phyloP scores from a whole-genome alignment of 2,888 invertebrate genomes.

The Portevinia maculata region DNA sequence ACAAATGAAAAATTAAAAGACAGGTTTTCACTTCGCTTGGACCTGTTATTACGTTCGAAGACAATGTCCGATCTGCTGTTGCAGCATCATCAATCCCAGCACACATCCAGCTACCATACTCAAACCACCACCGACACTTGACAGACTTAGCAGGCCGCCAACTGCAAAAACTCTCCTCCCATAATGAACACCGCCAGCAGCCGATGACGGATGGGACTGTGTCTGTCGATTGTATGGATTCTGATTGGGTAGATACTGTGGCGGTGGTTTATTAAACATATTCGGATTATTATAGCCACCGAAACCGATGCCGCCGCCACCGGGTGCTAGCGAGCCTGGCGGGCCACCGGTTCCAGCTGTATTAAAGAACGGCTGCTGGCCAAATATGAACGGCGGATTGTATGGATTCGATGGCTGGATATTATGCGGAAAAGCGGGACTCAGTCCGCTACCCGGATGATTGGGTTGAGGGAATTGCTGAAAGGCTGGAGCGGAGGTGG shows the following conservation, averaged over 20 bases:
- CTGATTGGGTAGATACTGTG: conserved; percentile 81
- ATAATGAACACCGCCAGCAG: conserved; percentile 71
- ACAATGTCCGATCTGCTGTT: conserved; percentile 54
- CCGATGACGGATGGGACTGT: conserved; percentile 80
- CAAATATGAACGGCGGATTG: conserved; percentile 82
- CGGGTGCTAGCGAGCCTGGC: conserved; percentile 79
- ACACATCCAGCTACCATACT: conserved; percentile 63
- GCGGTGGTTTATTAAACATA: conserved; percentile 82
- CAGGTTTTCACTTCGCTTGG: conserved; percentile 13
- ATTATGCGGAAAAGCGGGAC: conserved; percentile 80
- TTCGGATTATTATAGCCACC: conserved; percentile 81
- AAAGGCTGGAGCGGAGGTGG: conserved; percentile 81
- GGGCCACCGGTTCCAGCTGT: conserved; percentile 81
- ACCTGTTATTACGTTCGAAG: conserved; percentile 68
- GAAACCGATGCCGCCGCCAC: conserved; percentile 76
- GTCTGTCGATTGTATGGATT: conserved; percentile 82
- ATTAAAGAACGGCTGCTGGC: conserved; percentile 80
- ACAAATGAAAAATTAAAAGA: conserved; percentile 35
- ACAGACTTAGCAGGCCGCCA: conserved; percentile 56
- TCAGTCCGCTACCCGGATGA: conserved; percentile 82
- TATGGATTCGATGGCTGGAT: conserved; percentile 82
- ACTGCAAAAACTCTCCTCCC: conserved; percentile 55
- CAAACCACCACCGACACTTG: conserved; percentile 62
- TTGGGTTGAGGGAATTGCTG: conserved; percentile 83
- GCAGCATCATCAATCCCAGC: conserved; percentile 60